A percentile compares a stretch with the other conserved stretches of the same genome.
Conservation (phyloP, 2,888 invertebrate genomes). For the Nephrotoma guestfalica region DNA sequence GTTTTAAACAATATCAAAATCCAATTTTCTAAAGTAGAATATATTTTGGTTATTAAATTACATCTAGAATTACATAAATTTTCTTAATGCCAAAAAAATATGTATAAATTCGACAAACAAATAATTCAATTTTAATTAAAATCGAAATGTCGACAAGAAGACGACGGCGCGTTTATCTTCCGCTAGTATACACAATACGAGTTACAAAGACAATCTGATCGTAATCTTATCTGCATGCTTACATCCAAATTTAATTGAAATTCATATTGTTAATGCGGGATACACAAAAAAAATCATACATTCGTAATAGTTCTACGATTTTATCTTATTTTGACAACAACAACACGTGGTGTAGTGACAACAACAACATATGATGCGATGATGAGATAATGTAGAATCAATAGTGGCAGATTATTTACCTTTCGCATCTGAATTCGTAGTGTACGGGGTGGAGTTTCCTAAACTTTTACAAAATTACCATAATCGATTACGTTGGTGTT, state of each 20-base stretch:
- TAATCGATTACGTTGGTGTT: background rate
- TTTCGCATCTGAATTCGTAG: background rate
- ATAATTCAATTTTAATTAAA: background rate
- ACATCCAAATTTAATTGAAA: background rate
- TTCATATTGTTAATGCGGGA: background rate
- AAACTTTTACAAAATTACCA: background rate
- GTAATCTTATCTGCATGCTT: background rate
- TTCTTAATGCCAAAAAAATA: background rate
- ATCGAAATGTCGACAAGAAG: background rate
- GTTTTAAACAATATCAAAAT: background rate
- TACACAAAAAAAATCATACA: background rate
- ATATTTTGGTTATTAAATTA: background rate
- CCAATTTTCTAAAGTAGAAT: background rate
- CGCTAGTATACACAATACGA: background rate
- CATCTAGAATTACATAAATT: background rate
- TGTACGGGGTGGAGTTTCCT: background rate
- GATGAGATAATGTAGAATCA: background rate
- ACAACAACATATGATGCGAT: background rate
- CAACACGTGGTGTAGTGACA: background rate
- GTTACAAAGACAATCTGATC: too few relatives aligned
- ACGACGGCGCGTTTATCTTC: background rate
- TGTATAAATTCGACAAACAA: background rate
- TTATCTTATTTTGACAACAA: background rate
- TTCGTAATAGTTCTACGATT: background rate
- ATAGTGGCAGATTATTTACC: background rate